A percentile compares a stretch with the other conserved stretches of the same genome.
These are phyloP conservation scores for Tetramorium bicarinatum DNA, from an alignment of 2,888 invertebrate species.

Conservation along the genomic window DNA sequence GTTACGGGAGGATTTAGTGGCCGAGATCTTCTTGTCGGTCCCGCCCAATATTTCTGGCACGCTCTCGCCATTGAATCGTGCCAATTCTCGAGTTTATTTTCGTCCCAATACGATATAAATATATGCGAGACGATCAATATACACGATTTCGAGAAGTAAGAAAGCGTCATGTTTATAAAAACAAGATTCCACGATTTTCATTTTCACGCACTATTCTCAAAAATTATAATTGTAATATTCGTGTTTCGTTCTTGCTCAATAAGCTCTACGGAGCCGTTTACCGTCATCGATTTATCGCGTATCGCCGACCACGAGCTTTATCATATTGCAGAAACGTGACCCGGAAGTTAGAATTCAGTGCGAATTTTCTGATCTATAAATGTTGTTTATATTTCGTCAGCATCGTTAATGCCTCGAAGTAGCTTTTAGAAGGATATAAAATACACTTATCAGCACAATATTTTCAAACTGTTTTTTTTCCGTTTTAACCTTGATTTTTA, in stretches of 20 bases:
- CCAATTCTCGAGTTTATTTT: constrained; percentile 49
- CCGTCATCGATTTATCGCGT: constrained; percentile 39
- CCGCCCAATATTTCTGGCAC: constrained; percentile 43
- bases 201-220: not conserved
- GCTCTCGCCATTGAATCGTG: constrained; percentile 41
- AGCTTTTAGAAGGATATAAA: not conserved
- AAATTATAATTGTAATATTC: not conserved
- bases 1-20: not conserved
- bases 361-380: constrained; percentile 17
- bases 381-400: constrained; percentile 10
- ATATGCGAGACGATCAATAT: constrained; percentile 33
- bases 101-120: constrained; percentile 45
- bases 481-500: not conserved
- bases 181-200: not conserved
- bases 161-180: constrained; percentile 16
- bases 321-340: constrained; percentile 43
- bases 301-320: constrained; percentile 39
- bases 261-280: not conserved
- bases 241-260: not conserved
- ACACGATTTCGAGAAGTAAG: constrained; percentile 17
- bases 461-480: not conserved
- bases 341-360: constrained; percentile 18
- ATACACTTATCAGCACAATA: not conserved
- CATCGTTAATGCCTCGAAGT: not conserved
- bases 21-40: not conserved